Conservation (phyloP, 1,140 invertebrate species). For the Drosophila simulans region DNA sequence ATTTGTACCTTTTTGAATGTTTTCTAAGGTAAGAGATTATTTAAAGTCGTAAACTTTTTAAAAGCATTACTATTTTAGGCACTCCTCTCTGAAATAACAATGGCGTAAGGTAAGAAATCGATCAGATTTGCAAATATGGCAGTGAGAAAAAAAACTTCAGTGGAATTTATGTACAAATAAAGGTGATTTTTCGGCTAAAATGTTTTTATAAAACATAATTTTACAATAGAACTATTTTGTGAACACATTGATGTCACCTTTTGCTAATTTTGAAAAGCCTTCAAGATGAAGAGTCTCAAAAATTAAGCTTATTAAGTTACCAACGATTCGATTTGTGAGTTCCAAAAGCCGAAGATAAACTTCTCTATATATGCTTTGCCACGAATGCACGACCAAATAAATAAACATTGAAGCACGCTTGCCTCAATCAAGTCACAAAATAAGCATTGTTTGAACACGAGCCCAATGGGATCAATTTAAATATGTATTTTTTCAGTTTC, state of each 20-base stretch:
- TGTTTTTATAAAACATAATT: background rate
- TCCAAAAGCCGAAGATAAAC: slow-evolving; percentile 8
- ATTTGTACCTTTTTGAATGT: background rate
- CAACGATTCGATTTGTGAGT: background rate
- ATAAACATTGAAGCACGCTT: slow-evolving; percentile 31
- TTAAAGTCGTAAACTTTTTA: too few species aligned
- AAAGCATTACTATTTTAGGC: background rate
- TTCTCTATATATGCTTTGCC: slow-evolving; percentile 21
- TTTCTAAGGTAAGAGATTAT: background rate
- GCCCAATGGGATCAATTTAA: slow-evolving; percentile 68
- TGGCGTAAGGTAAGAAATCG: too few species aligned
- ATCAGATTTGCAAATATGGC: too few species aligned
- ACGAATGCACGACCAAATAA: slow-evolving; percentile 34
- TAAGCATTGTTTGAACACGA: slow-evolving; percentile 76
- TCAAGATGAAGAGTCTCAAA: background rate
- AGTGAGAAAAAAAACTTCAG: too few species aligned
- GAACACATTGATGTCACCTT: too few species aligned
- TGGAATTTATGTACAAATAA: too few species aligned
- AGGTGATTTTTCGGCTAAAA: too few species aligned
- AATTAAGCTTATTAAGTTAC: slow-evolving; percentile 4
- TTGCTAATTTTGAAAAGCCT: background rate
- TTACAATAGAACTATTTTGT: too few species aligned
- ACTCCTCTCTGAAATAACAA: background rate
- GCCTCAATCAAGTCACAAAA: slow-evolving; percentile 48
- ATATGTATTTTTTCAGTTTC: slow-evolving; percentile 36